phyloP scores from a whole-genome alignment of 1,140 invertebrate genomes.

The Drosophila rufa region DNA sequence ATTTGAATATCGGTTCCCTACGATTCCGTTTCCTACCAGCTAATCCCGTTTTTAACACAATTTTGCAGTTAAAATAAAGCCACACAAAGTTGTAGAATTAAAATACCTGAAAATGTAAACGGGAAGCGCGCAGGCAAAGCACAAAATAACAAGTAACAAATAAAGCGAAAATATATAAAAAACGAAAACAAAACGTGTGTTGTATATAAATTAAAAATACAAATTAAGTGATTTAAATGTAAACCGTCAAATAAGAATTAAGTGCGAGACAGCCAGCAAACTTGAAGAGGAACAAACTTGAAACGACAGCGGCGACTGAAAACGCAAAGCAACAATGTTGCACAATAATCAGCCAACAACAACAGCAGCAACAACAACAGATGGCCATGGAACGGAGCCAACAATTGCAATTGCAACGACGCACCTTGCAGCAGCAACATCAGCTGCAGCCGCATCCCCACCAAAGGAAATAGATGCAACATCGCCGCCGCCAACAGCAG shows the following conservation, averaged over 20 bases:
- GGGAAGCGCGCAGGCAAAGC: constrained; percentile 23
- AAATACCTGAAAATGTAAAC: constrained; percentile 49
- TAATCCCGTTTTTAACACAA: constrained; percentile 1
- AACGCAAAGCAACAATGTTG: constrained; percentile 69
- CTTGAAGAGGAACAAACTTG: constrained; percentile 33
- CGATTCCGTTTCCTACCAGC: background rate
- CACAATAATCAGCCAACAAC: constrained; percentile 53
- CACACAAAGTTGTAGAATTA: constrained; percentile 20
- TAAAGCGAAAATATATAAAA: background rate
- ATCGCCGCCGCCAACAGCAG: constrained; percentile 6
- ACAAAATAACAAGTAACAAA: constrained; percentile 25
- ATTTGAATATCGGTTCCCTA: constrained; percentile 9
- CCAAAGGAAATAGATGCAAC: constrained; percentile 52
- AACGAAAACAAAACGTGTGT: constrained; percentile 12
- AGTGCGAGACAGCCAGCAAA: constrained; percentile 33
- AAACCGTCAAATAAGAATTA: constrained; percentile 25
- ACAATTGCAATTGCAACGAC: constrained; percentile 48
- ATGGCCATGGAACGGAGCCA: constrained; percentile 58
- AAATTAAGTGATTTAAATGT: constrained; percentile 41
- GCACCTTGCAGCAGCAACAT: constrained; percentile 45
- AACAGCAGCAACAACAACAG: constrained; percentile 44
- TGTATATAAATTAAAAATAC: constrained; percentile 9
- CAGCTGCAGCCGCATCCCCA: constrained; percentile 17
- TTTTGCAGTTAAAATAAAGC: constrained; percentile 33
- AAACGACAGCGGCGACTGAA: constrained; percentile 37